Evolutionary conservation across 2,888 invertebrate species (phyloP).

Genomic region (Callyntrura sp.): DNA sequence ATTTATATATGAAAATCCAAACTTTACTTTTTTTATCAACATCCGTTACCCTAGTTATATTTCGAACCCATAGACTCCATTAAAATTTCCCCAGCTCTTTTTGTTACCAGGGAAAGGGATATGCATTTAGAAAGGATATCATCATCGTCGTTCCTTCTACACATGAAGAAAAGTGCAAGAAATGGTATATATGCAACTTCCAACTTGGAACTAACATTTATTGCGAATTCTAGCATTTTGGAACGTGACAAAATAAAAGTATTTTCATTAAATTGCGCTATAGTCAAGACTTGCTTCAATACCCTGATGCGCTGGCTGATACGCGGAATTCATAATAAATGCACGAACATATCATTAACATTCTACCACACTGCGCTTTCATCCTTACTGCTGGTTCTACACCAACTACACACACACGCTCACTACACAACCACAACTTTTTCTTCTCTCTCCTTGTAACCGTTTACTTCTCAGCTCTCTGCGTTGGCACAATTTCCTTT

Average conservation of each 20-base stretch:
- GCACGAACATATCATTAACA: slow-evolving; percentile 12
- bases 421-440: not conserved
- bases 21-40: not conserved
- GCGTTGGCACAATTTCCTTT: not conserved
- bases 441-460: not conserved
- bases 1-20: not conserved
- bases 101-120: not conserved
- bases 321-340: not conserved
- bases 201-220: not conserved
- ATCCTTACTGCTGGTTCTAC: too few species aligned
- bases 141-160: not conserved
- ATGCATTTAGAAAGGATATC: not conserved
- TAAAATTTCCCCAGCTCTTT: not conserved
- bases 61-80: too few species aligned
- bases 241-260: slow-evolving; percentile 42
- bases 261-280: not conserved
- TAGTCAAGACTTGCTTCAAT: not conserved
- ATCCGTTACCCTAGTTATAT: too few species aligned
- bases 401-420: too few species aligned
- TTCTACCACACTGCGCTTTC: not conserved
- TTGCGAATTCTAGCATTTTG: not conserved
- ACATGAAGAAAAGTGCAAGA: not conserved
- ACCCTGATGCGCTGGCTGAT: not conserved
- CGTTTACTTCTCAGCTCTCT: not conserved
- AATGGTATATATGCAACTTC: too few species aligned